Evolutionary conservation across 2,888 invertebrate species (phyloP).

Genomic region (Lasioglossum morio): DNA sequence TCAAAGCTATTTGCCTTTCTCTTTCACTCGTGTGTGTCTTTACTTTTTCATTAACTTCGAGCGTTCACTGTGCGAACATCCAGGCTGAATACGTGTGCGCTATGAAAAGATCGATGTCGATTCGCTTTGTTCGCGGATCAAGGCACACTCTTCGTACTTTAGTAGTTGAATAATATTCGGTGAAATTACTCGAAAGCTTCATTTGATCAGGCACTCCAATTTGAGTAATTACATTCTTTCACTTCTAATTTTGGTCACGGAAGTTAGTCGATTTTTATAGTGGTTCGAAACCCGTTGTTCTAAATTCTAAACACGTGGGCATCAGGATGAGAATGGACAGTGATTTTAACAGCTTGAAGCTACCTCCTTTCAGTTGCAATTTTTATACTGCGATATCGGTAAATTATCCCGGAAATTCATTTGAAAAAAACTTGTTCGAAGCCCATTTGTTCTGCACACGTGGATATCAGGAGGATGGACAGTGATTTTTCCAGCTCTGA

Average conservation of each 20-base stretch:
- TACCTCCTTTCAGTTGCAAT: too few relatives aligned
- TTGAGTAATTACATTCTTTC: neutral
- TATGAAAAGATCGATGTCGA: neutral
- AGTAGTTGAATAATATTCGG: neutral
- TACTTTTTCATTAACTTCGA: slow-evolving; percentile 10
- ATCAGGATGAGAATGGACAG: too few relatives aligned
- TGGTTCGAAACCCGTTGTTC: too few relatives aligned
- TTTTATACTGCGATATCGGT: neutral
- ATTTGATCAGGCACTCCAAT: neutral
- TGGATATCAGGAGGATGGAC: neutral
- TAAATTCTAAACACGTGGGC: too few relatives aligned
- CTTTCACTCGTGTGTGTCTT: slow-evolving; percentile 7
- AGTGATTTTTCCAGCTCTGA: neutral
- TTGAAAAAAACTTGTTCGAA: neutral
- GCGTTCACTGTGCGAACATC: neutral
- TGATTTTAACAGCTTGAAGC: too few relatives aligned
- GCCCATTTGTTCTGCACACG: neutral
- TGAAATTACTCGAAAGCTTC: neutral
- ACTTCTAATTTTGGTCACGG: neutral
- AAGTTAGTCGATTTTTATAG: neutral
- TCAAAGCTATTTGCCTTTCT: slow-evolving; percentile 24
- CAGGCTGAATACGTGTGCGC: neutral
- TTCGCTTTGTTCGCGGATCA: neutral
- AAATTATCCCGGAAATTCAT: neutral
- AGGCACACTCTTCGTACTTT: neutral